phyloP scores from a whole-genome alignment of 2,113 vertebrate species.

The Proterorhinus semilunaris region DNA sequence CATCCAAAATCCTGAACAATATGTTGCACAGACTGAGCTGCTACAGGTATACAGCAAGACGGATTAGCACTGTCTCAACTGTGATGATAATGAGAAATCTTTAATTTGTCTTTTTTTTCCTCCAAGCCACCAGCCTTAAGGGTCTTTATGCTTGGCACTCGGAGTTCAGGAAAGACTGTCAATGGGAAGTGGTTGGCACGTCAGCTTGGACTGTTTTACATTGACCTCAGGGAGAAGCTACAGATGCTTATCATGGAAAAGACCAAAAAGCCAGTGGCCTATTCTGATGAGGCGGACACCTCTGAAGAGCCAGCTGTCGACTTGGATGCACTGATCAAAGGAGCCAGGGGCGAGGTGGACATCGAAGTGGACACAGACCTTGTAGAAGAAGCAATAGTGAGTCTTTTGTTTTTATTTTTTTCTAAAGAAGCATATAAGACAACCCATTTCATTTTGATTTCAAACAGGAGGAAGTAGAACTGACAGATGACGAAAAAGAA shows the following conservation, averaged over 20 bases:
- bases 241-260: constrained; percentile 86
- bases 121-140: constrained; percentile 86
- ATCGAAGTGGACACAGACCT: constrained; percentile 7
- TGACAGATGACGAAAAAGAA: constrained; percentile 84
- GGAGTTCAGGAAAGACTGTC: constrained; percentile 86
- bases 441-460: constrained; percentile 16
- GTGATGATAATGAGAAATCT: too few species aligned
- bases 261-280: constrained; percentile 75
- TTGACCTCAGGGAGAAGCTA: constrained; percentile 89
- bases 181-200: constrained; percentile 81
- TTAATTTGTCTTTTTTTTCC: constrained; percentile 5
- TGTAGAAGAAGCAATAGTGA: constrained; percentile 30
- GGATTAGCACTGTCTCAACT: background rate
- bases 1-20: constrained; percentile 81
- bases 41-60: constrained; percentile 78
- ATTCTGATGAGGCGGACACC: constrained; percentile 77
- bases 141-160: constrained; percentile 82
- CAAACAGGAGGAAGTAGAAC: constrained; percentile 49
- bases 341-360: constrained; percentile 29
- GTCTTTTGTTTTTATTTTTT: background rate
- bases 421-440: background rate
- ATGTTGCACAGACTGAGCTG: constrained; percentile 76
- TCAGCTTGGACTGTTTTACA: constrained; percentile 87
- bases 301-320: constrained; percentile 55
- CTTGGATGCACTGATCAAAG: constrained; percentile 54